Evolutionary conservation across 2,888 invertebrate species (phyloP), one percentile per base, ranked within the genome.

Genomic region (Thymelicus sylvestris): DNA sequence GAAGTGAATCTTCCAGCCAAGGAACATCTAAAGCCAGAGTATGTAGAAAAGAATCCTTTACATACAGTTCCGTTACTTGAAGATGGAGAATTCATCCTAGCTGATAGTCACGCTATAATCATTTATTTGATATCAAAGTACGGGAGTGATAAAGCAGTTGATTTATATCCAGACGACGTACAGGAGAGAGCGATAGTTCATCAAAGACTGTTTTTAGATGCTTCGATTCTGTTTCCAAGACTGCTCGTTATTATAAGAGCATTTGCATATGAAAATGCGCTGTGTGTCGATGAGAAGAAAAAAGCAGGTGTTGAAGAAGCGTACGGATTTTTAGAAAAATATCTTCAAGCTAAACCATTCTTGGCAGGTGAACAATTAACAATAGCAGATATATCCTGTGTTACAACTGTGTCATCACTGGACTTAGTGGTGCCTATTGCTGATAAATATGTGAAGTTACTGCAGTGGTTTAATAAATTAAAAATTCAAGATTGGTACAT

Each of bases 71-170:
- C 86, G 0, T 44, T 86, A 7, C 68, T 87, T 5, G 86, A 86
- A 83, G 86, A 87, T 15, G 83, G 79, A n/a, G 82, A 84, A 38
- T 85, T 83, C 44, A 39, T 77, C 0, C 70, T 87, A 0, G 74
- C 81, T 7, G 86, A 86, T 41, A 86, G 86, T 55, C 86, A 86
- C 47, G 83, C 86, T 0, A 87, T 87, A 13, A 78, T 83, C 0
- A 83, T 82, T 0, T 87, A 87, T 67, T 71, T 87, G 12, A 80
- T 83, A 0, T 82, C 85, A 0, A 87, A 86, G 67, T 87, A 85
- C 52, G 87, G 86, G 44, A 82, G 78, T 0, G 82, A 83, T 0
- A 80, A 81, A 47, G 74, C 78, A 61, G 76, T 79, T 5, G 74
- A 78, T 63, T 67, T 84, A 15, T 87, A 86, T 75, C 85, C 87